These are phyloP conservation scores for Erebia palarica DNA, from an alignment of 2,888 invertebrate genomes.

Conservation along the genomic window DNA sequence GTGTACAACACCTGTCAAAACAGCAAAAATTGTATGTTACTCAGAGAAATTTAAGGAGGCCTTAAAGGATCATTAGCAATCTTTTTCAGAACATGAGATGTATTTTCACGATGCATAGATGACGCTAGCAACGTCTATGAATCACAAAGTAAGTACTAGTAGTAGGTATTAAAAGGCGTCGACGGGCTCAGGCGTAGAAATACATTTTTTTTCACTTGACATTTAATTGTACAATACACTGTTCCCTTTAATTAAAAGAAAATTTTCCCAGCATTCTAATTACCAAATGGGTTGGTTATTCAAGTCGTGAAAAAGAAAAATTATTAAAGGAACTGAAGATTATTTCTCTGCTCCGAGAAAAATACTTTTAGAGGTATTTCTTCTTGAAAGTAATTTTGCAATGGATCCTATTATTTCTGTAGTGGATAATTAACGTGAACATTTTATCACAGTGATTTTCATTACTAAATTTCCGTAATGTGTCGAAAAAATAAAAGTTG, in stretches of 20 bases:
- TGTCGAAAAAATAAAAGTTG: too few relatives aligned
- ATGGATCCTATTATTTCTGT: neutral
- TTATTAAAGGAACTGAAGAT: slow-evolving; percentile 31
- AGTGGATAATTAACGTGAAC: neutral
- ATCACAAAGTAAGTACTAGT: slow-evolving; percentile 10
- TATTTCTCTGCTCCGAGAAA: slow-evolving; percentile 21
- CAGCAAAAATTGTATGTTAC: too few relatives aligned
- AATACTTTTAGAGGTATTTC: slow-evolving; percentile 12
- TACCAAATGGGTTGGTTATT: slow-evolving; percentile 34
- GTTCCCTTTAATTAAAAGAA: slow-evolving; percentile 33
- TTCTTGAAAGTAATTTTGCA: slow-evolving; percentile 5
- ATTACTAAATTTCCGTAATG: too few relatives aligned
- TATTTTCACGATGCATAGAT: neutral
- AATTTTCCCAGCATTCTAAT: slow-evolving; percentile 31
- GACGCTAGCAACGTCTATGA: neutral
- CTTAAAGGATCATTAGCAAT: too few relatives aligned
- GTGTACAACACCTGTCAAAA: too few relatives aligned
- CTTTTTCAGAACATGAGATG: too few relatives aligned
- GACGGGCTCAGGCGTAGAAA: neutral
- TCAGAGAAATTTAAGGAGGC: too few relatives aligned
- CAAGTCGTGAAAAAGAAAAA: slow-evolving; percentile 29
- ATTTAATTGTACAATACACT: slow-evolving; percentile 31
- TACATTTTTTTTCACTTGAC: slow-evolving; percentile 26
- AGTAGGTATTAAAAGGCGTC: slow-evolving; percentile 7
- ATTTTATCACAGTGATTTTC: neutral